A percentile compares a stretch with the other conserved stretches of the same genome.
Evolutionary conservation across 2,888 invertebrate genomes (phyloP).

Genomic region (Nomada flava): DNA sequence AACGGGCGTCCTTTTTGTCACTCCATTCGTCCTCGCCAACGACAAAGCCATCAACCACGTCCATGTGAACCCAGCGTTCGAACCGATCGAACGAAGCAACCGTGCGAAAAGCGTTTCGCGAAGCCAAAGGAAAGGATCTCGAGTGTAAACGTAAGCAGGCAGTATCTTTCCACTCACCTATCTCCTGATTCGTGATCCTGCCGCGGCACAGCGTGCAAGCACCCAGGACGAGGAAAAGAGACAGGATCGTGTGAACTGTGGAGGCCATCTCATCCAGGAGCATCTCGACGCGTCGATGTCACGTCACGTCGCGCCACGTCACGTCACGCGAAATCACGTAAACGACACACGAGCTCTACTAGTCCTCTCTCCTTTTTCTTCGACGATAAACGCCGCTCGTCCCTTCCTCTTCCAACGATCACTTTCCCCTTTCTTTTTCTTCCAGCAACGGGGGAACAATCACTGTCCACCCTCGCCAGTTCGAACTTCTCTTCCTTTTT

Average conservation of each 20-base stretch:
- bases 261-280: constrained; percentile 70
- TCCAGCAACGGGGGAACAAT: not conserved
- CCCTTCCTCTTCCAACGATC: not conserved
- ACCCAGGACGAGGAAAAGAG: constrained; percentile 69
- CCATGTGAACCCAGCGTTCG: too few species aligned
- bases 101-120: not conserved
- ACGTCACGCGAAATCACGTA: constrained; percentile 36
- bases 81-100: not conserved
- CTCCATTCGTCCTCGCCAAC: not conserved
- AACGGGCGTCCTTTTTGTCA: not conserved
- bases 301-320: constrained; percentile 72
- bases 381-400: not conserved
- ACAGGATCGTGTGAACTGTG: constrained; percentile 56
- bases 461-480: constrained; percentile 27
- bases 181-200: constrained; percentile 81
- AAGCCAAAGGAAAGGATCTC: too few species aligned
- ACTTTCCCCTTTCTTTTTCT: not conserved
- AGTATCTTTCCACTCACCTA: constrained; percentile 76
- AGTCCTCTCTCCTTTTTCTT: not conserved
- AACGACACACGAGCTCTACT: constrained; percentile 35
- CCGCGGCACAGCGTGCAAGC: constrained; percentile 65
- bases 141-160: not conserved
- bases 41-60: not conserved
- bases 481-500: constrained; percentile 39
- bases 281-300: constrained; percentile 74